Evolutionary conservation across 2,113 vertebrate genomes (phyloP).

Genomic region (Ceratotherium simum): DNA sequence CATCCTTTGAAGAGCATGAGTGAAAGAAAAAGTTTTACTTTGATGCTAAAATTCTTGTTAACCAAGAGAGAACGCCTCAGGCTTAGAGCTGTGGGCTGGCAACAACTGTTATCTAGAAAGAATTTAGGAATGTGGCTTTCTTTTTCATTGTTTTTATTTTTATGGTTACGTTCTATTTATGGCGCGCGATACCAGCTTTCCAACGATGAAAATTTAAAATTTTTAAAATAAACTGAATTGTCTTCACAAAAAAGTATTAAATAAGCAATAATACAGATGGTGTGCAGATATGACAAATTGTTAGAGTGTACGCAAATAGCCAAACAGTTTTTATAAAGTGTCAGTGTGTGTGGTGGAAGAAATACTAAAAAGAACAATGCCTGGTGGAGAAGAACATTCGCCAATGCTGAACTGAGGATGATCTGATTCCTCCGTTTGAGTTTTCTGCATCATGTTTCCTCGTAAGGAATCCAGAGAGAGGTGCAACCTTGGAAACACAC

Average conservation of each 20-base stretch:
- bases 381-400: fast-evolving
- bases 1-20: too few species aligned
- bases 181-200: not conserved
- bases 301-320: fast-evolving
- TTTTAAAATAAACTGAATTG: not conserved
- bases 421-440: fast-evolving
- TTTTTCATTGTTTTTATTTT: not conserved
- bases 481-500: fast-evolving
- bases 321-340: fast-evolving
- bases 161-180: not conserved
- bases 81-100: fast-evolving
- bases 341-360: fast-evolving
- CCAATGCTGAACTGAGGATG: fast-evolving
- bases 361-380: fast-evolving
- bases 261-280: not conserved
- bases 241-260: not conserved
- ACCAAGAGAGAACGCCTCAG: not conserved
- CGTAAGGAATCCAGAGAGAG: not conserved
- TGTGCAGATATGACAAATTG: fast-evolving
- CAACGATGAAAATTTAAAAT: not conserved
- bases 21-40: not conserved
- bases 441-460: fast-evolving
- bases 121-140: not conserved
- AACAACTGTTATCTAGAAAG: fast-evolving
- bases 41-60: not conserved